phyloP scores from a whole-genome alignment of 2,113 vertebrate species.

The Notechis scutatus region DNA sequence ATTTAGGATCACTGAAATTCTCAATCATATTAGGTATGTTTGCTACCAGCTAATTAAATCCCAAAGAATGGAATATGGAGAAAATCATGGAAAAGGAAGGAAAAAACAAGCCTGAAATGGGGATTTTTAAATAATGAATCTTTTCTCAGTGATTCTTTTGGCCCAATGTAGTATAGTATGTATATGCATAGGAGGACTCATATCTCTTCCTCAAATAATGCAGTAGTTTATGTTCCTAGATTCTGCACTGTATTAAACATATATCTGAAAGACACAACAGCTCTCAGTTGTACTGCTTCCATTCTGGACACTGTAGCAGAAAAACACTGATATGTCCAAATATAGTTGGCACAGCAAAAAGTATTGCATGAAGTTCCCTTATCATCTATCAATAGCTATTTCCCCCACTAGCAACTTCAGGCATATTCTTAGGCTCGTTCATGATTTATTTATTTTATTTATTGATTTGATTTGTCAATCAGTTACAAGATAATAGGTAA shows the following conservation, averaged over 20 bases:
- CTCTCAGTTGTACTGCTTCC: background rate
- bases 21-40: background rate
- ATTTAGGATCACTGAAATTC: background rate
- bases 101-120: background rate
- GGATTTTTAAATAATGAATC: background rate
- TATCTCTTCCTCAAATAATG: background rate
- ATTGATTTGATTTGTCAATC: too few species aligned
- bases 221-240: background rate
- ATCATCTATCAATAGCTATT: background rate
- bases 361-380: background rate
- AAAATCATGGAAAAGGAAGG: background rate
- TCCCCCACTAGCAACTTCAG: background rate
- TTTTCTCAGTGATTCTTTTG: background rate
- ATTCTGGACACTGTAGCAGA: background rate
- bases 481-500: too few species aligned
- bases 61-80: background rate
- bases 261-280: background rate
- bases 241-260: background rate
- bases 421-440: background rate
- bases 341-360: background rate
- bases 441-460: too few species aligned
- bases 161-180: too few species aligned
- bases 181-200: background rate
- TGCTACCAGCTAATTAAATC: background rate
- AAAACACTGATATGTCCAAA: background rate